Percentiles rank a stretch among this genome's conserved stretches.
phyloP scores from a whole-genome alignment of 2,797 vertebrate species.

The Clarias platycephalus region DNA sequence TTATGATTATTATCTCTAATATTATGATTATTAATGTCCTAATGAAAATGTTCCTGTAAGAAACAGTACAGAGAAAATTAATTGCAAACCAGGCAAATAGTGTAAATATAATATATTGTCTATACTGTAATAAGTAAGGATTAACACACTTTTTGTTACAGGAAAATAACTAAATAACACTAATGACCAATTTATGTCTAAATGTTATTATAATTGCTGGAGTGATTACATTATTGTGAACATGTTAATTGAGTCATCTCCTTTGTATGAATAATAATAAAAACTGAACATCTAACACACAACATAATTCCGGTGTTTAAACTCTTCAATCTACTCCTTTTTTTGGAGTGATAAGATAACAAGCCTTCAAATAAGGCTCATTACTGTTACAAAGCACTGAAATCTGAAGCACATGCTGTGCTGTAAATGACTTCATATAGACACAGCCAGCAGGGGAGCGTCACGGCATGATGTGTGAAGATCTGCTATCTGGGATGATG shows the following conservation, averaged over 20 bases:
- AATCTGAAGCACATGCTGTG: conserved; percentile 27
- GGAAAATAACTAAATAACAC: not conserved
- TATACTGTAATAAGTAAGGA: not conserved
- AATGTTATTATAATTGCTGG: not conserved
- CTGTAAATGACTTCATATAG: conserved; percentile 25
- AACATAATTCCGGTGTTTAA: not conserved
- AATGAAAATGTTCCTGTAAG: too few relatives aligned
- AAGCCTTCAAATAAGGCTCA: not conserved
- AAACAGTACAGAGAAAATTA: too few relatives aligned
- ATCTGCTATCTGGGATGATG: not conserved
- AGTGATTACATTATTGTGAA: not conserved
- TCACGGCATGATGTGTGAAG: conserved; percentile 15
- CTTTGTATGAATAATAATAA: not conserved
- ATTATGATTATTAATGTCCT: too few relatives aligned
- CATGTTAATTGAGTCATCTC: not conserved
- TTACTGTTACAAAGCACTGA: not conserved
- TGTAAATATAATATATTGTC: not conserved
- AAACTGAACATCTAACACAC: not conserved
- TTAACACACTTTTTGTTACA: not conserved
- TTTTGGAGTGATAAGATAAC: not conserved
- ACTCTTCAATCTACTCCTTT: not conserved
- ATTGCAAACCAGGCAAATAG: not conserved
- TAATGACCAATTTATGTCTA: not conserved
- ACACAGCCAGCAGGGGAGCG: not conserved
- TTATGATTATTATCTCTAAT: too few relatives aligned